A percentile compares a stretch with the other conserved stretches of the same genome.
Evolutionary conservation across 2,888 invertebrate species (phyloP).

Genomic region (Xestia ashworthii): DNA sequence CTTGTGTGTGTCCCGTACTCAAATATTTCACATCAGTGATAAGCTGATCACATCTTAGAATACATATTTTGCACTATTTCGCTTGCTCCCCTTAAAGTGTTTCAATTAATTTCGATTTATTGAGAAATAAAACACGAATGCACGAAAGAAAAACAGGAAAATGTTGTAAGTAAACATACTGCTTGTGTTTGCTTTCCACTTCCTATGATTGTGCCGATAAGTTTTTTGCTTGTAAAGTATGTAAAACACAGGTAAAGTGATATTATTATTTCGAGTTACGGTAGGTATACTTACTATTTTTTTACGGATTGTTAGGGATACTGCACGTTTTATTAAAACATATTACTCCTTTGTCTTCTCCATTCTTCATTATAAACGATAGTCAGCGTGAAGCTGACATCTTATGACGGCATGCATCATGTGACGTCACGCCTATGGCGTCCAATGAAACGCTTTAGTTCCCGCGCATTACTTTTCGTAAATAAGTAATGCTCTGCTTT

Average conservation of each 20-base stretch:
- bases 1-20: no score
- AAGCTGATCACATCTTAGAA: not conserved
- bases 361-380: not conserved
- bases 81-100: not conserved
- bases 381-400: not conserved
- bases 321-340: not conserved
- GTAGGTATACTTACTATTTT: not conserved
- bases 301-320: not conserved
- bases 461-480: no score
- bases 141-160: constrained; percentile 13
- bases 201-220: not conserved
- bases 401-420: constrained; percentile 2
- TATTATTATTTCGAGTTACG: not conserved
- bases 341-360: not conserved
- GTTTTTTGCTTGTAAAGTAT: not conserved
- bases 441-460: no score
- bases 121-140: not conserved
- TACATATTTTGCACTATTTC: not conserved
- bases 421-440: constrained; percentile 2
- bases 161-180: not conserved
- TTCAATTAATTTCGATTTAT: not conserved
- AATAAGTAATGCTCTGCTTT: not conserved
- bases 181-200: not conserved
- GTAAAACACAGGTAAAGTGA: not conserved
- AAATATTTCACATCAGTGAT: not conserved